phyloP scores from a whole-genome alignment of 2,888 invertebrate species.

The Campoplex capitator region DNA sequence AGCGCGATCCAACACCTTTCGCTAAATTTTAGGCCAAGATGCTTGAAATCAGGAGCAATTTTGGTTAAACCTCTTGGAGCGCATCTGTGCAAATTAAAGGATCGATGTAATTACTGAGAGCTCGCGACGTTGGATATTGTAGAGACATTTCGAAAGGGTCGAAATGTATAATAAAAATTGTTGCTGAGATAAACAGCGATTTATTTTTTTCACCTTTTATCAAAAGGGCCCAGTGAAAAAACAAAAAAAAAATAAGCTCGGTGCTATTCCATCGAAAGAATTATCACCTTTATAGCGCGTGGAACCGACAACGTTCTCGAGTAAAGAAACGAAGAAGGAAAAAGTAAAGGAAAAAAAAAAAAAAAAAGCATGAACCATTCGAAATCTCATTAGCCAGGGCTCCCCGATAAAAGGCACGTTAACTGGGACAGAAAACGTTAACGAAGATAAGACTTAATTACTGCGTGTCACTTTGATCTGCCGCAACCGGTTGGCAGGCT shows the following conservation, averaged over 20 bases:
- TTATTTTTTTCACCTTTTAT: not conserved
- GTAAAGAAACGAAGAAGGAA: constrained; percentile 60
- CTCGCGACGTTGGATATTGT: not conserved
- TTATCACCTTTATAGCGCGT: constrained; percentile 6
- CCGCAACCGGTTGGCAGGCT: constrained; percentile 41
- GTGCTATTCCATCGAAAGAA: not conserved
- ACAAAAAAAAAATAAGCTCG: not conserved
- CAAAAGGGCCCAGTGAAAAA: not conserved
- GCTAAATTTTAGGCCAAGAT: not conserved
- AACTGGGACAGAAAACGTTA: constrained; percentile 64
- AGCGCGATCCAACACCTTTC: constrained; percentile 35
- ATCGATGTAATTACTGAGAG: not conserved
- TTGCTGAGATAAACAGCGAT: not conserved
- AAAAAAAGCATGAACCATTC: constrained; percentile 36
- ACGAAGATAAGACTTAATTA: constrained; percentile 67
- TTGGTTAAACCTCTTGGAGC: not conserved
- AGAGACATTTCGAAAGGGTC: not conserved
- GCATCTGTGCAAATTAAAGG: not conserved
- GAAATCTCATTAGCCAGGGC: constrained; percentile 59
- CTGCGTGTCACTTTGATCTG: constrained; percentile 68
- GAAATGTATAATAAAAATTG: not conserved
- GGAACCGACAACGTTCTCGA: constrained; percentile 34
- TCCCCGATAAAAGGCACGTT: constrained; percentile 62
- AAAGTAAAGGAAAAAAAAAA: constrained; percentile 36
- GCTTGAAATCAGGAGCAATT: too few relatives aligned